These are phyloP conservation scores for Holothuria leucospilota DNA, from an alignment of 53 echinoderm and acorn worm genomes.

Conservation along the genomic window DNA sequence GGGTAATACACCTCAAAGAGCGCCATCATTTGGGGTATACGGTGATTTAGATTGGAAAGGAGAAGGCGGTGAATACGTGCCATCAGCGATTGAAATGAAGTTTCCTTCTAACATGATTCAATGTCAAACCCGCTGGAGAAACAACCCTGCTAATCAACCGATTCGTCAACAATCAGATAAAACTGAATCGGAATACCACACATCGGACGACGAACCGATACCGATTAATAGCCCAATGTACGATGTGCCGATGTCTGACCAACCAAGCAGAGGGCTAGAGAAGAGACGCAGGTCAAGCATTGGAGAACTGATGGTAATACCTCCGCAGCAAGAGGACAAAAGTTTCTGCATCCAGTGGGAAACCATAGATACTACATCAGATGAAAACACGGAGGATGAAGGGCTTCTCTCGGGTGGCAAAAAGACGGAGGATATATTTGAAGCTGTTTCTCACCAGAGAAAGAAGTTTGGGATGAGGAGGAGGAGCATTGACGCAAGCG, in stretches of 20 bases:
- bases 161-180: not conserved
- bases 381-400: constrained; percentile 2
- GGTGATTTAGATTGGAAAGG: constrained; percentile 31
- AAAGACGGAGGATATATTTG: not conserved
- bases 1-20: not conserved
- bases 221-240: constrained; percentile 26
- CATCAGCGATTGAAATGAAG: constrained; percentile 29
- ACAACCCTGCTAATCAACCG: not conserved
- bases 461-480: constrained; percentile 17
- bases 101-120: not conserved
- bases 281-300: constrained; percentile 18
- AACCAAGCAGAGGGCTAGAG: not conserved
- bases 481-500: constrained; percentile 11
- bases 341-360: constrained; percentile 14
- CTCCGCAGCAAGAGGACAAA: not conserved
- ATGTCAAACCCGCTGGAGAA: constrained; percentile 1
- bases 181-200: constrained; percentile 23
- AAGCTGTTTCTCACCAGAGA: constrained; percentile 1
- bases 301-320: constrained; percentile 16
- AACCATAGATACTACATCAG: constrained; percentile 17
- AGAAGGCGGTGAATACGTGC: constrained; percentile 24
- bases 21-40: constrained; percentile 22
- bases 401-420: too few relatives aligned
- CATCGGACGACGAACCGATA: constrained; percentile 33
- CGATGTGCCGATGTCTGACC: not conserved